These are phyloP conservation scores for Myotis davidii DNA, from an alignment of 2,113 vertebrate species.

Conservation along the genomic window DNA sequence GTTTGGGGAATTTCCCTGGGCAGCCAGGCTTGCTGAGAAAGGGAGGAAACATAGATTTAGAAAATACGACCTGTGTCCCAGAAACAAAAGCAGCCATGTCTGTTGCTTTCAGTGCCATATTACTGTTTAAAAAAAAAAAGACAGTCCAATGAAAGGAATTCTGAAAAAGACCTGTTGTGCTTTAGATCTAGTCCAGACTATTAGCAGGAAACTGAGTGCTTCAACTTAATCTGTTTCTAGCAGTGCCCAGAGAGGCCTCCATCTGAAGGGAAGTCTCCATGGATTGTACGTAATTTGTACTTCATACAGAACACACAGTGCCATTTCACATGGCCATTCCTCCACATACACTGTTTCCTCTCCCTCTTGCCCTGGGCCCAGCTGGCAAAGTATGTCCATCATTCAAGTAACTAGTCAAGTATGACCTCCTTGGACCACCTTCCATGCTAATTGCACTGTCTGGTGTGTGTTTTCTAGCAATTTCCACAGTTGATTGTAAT, in stretches of 20 bases:
- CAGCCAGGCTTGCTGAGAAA: background rate
- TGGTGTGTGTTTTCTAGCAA: background rate
- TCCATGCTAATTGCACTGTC: background rate
- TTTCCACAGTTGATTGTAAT: background rate
- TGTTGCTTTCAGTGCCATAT: background rate
- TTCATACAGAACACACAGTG: background rate
- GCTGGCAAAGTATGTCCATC: background rate
- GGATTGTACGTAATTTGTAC: background rate
- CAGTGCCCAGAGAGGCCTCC: background rate
- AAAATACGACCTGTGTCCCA: background rate
- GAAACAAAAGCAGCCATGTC: background rate
- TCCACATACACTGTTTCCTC: background rate
- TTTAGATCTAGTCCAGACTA: background rate
- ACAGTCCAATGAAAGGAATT: background rate
- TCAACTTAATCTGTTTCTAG: background rate
- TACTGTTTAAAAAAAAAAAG: background rate
- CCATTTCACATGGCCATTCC: accelerated
- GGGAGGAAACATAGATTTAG: background rate
- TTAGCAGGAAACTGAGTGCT: background rate
- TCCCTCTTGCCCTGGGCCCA: background rate
- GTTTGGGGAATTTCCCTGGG: background rate
- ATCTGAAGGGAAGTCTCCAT: background rate
- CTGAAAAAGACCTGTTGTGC: background rate
- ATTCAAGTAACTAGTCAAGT: background rate
- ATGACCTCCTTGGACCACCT: background rate